These are phyloP conservation scores for Lineus longissimus DNA, from an alignment of 1,140 invertebrate genomes.

Conservation along the genomic window DNA sequence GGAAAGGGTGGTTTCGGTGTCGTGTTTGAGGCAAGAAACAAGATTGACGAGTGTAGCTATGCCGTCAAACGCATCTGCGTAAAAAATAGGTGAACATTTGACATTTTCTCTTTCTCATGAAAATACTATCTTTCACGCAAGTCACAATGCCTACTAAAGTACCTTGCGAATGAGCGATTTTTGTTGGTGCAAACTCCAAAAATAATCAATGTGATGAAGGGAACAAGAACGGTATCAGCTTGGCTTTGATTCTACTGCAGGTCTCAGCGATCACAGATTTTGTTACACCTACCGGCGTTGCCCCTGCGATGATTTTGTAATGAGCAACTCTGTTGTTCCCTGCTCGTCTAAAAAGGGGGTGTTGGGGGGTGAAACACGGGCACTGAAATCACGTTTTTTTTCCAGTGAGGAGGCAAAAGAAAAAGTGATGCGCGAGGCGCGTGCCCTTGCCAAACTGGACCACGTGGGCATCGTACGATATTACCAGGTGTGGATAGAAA, in stretches of 20 bases:
- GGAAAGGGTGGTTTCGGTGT: conserved; percentile 95
- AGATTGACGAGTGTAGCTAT: conserved; percentile 90
- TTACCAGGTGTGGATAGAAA: conserved; percentile 90
- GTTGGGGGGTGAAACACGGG: too few species aligned
- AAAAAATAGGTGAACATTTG: conserved; percentile 70
- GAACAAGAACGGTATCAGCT: too few species aligned
- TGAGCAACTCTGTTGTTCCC: too few species aligned
- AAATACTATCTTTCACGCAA: not conserved
- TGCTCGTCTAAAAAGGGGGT: too few species aligned
- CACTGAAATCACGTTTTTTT: conserved; percentile 13
- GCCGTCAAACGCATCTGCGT: conserved; percentile 91
- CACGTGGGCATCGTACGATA: conserved; percentile 93
- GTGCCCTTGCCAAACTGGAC: conserved; percentile 87
- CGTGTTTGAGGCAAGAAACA: conserved; percentile 92
- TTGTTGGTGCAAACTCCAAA: too few species aligned
- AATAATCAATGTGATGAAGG: too few species aligned
- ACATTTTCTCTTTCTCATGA: not conserved
- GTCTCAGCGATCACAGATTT: too few species aligned
- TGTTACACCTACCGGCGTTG: too few species aligned
- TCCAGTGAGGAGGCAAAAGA: conserved; percentile 71
- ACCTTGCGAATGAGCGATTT: not conserved
- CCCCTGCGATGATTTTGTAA: too few species aligned
- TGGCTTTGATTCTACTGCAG: too few species aligned
- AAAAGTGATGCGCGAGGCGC: conserved; percentile 87
- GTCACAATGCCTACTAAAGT: not conserved